These are phyloP conservation scores for Cremastinae sp. DNA, from an alignment of 2,888 invertebrate genomes.

Conservation along the genomic window DNA sequence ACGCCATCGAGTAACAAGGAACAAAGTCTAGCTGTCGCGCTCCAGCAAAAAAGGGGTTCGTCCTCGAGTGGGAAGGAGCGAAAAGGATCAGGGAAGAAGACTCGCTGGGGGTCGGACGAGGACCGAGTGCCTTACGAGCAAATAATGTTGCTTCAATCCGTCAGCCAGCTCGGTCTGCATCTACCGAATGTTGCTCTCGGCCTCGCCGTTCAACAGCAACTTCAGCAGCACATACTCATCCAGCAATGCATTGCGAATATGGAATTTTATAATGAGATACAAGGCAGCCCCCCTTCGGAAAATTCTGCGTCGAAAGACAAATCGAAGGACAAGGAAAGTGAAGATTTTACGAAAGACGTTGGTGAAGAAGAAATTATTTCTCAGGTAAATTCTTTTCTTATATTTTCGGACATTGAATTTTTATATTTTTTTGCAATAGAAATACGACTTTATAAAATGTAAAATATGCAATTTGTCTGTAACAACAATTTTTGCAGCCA, in stretches of 20 bases:
- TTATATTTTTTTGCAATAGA: too few species aligned
- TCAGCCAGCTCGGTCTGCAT: constrained; percentile 74
- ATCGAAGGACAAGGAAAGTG: constrained; percentile 65
- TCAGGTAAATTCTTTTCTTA: constrained; percentile 64
- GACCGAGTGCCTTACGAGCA: constrained; percentile 78
- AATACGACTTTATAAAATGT: neutral
- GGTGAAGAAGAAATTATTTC: constrained; percentile 69
- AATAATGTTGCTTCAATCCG: constrained; percentile 77
- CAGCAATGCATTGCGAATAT: constrained; percentile 67
- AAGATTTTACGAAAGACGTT: constrained; percentile 70
- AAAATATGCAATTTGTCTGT: neutral
- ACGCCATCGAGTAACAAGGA: constrained; percentile 30
- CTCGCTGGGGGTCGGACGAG: constrained; percentile 78
- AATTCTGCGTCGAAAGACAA: constrained; percentile 55
- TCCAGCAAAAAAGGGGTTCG: constrained; percentile 65
- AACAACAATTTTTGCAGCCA: constrained; percentile 28
- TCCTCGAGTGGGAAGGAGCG: constrained; percentile 69
- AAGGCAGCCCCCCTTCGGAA: constrained; percentile 56
- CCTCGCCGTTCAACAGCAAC: constrained; percentile 73
- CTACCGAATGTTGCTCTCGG: constrained; percentile 75
- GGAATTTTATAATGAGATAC: constrained; percentile 70
- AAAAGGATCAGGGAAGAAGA: constrained; percentile 77
- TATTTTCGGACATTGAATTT: neutral
- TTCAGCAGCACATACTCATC: constrained; percentile 67
- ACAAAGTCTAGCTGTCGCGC: constrained; percentile 37